These are phyloP conservation scores for Pachypeltis micranthus DNA, from an alignment of 1,140 invertebrate species.

Conservation along the genomic window DNA sequence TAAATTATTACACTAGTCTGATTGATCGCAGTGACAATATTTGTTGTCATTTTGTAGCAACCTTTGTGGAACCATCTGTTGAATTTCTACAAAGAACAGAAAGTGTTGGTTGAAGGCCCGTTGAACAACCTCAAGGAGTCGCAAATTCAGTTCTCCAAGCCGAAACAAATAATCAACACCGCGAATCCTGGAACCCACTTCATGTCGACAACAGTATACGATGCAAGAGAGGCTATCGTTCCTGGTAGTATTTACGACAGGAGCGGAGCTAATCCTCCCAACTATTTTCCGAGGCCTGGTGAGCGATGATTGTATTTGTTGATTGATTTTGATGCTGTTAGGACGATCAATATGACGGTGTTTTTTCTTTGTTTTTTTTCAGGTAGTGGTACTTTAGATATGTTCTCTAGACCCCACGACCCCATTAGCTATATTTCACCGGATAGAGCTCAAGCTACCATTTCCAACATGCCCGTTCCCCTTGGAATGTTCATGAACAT, in stretches of 20 bases:
- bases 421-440: constrained; percentile 88
- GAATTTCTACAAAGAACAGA: constrained; percentile 95
- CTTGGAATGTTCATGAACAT: constrained; percentile 94
- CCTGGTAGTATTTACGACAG: constrained; percentile 72
- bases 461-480: constrained; percentile 73
- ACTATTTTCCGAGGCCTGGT: constrained; percentile 33
- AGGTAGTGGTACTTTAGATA: constrained; percentile 31
- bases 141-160: constrained; percentile 93
- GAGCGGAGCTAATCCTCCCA: constrained; percentile 34
- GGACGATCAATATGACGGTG: too few relatives aligned
- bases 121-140: constrained; percentile 95
- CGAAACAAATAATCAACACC: constrained; percentile 86
- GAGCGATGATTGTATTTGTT: too few relatives aligned
- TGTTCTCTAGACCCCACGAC: constrained; percentile 62
- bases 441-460: constrained; percentile 62
- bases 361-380: constrained; percentile 10
- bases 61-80: constrained; percentile 97
- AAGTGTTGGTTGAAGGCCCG: constrained; percentile 94
- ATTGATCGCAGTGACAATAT: too few relatives aligned
- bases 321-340: too few relatives aligned
- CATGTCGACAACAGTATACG: constrained; percentile 91
- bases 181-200: constrained; percentile 93
- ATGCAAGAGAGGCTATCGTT: constrained; percentile 78
- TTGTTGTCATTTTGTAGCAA: constrained; percentile 44
- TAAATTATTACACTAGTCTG: too few relatives aligned